Evolutionary conservation across 2,888 invertebrate genomes (phyloP).

Genomic region (Heteropelma amictum): DNA sequence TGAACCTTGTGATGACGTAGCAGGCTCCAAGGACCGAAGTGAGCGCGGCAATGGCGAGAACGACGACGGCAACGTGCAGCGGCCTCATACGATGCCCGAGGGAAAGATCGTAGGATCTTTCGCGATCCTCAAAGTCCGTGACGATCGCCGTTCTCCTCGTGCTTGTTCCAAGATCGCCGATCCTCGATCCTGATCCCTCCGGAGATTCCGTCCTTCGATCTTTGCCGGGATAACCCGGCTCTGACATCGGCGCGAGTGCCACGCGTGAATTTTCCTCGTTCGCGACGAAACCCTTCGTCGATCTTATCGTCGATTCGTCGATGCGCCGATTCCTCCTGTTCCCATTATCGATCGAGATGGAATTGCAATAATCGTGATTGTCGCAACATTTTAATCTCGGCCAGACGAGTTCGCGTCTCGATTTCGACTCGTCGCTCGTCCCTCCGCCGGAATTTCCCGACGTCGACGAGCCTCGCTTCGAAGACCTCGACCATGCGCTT

Average conservation of each 20-base stretch:
- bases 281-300: constrained; percentile 3
- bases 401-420: constrained; percentile 63
- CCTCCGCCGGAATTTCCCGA: constrained; percentile 12
- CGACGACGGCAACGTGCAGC: constrained; percentile 66
- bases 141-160: constrained; percentile 31
- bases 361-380: constrained; percentile 69
- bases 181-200: constrained; percentile 5
- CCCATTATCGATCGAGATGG: constrained; percentile 52
- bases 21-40: constrained; percentile 70
- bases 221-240: not conserved
- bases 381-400: constrained; percentile 68
- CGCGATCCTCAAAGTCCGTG: constrained; percentile 28
- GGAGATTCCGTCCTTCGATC: constrained; percentile 21
- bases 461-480: constrained; percentile 53
- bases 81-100: constrained; percentile 48
- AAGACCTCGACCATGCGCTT: constrained; percentile 65
- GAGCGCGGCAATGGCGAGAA: constrained; percentile 67
- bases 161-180: constrained; percentile 26
- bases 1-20: constrained; percentile 70
- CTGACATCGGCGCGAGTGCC: not conserved
- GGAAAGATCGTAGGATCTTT: constrained; percentile 49
- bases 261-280: constrained; percentile 4
- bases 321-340: constrained; percentile 14
- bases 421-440: constrained; percentile 21
- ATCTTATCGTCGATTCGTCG: constrained; percentile 8